Conservation (phyloP, 2,888 invertebrate genomes). For the Eudasyphora cyanicolor region DNA sequence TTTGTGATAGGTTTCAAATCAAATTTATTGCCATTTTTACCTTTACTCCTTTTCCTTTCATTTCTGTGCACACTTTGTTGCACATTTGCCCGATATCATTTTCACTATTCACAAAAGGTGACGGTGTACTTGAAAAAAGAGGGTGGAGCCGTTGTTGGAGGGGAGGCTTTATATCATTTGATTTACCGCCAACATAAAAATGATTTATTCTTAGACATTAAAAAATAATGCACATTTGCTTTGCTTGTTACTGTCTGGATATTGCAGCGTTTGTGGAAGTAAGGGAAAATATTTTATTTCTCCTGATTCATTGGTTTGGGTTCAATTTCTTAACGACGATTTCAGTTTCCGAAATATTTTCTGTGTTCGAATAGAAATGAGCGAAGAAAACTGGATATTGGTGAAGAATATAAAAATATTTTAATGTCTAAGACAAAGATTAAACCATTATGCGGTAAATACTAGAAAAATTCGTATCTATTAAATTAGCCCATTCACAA, state of each 20-base stretch:
- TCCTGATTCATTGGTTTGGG: neutral
- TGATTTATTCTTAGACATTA: conserved; percentile 77
- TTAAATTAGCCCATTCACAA: too few relatives aligned
- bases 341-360: too few relatives aligned
- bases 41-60: neutral
- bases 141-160: neutral
- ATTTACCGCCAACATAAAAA: conserved; percentile 77
- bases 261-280: neutral
- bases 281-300: neutral
- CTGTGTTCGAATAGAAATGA: too few relatives aligned
- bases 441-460: too few relatives aligned
- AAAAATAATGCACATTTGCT: conserved; percentile 70
- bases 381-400: too few relatives aligned
- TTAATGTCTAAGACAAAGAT: too few relatives aligned
- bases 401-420: too few relatives aligned
- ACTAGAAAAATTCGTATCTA: too few relatives aligned
- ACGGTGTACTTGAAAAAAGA: too few relatives aligned
- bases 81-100: conserved; percentile 9
- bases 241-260: neutral
- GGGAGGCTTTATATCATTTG: conserved; percentile 67
- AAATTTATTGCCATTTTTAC: conserved; percentile 21
- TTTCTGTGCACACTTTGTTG: neutral
- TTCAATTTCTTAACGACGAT: too few relatives aligned
- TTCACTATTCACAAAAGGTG: neutral
- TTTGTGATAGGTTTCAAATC: conserved; percentile 16